Conservation (phyloP, 2,888 invertebrate genomes). For the Belgica antarctica region DNA sequence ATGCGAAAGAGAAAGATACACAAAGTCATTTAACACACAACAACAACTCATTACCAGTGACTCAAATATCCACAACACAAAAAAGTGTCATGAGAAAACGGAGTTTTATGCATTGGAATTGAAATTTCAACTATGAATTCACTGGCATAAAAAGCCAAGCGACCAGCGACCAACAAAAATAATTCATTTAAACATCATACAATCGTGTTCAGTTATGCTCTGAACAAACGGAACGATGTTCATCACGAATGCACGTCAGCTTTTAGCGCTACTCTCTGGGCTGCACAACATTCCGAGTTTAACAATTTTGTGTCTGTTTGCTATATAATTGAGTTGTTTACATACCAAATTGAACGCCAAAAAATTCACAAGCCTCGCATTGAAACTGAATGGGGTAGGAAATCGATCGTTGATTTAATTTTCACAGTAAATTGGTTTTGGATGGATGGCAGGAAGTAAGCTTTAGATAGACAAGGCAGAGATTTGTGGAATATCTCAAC, state of each 20-base stretch:
- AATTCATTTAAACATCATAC: conserved; percentile 9
- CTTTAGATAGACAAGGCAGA: too few relatives aligned
- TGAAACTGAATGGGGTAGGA: neutral
- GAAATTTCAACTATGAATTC: neutral
- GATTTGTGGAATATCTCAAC: neutral
- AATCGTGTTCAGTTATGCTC: neutral
- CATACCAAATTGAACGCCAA: neutral
- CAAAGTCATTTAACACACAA: neutral
- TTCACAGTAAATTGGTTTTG: neutral
- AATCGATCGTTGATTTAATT: neutral
- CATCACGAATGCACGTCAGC: neutral
- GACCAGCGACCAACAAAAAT: neutral
- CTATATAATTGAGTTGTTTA: neutral
- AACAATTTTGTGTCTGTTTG: neutral
- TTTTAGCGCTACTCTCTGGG: too few relatives aligned
- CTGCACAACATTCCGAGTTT: neutral
- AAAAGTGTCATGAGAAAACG: neutral
- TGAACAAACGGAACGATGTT: neutral
- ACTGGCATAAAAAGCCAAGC: neutral
- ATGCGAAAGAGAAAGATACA: neutral
- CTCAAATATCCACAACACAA: neutral
- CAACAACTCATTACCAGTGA: neutral
- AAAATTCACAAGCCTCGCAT: neutral
- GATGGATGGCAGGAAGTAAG: too few relatives aligned
- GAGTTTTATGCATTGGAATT: neutral